phyloP scores from a whole-genome alignment of 2,888 invertebrate species.

The Leptopilina drosophilae region DNA sequence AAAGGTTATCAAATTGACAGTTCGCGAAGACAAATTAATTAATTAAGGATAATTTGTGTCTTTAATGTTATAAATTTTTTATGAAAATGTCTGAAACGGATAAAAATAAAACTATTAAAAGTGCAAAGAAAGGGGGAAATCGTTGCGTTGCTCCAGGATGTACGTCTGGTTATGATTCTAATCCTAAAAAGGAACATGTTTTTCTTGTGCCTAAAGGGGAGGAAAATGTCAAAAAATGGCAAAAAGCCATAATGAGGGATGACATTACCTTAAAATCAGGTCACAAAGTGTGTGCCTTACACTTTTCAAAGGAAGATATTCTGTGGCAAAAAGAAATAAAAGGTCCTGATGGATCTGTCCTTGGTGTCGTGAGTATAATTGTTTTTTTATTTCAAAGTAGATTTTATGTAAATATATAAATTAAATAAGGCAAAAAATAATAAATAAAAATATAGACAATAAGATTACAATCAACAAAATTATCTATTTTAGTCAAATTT shows the following conservation, averaged over 20 bases:
- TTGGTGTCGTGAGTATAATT: background rate
- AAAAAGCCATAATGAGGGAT: background rate
- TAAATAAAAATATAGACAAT: background rate
- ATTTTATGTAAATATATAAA: background rate
- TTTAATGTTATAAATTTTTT: too few relatives aligned
- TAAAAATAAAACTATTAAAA: background rate
- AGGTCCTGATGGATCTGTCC: background rate
- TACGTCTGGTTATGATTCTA: constrained; percentile 2
- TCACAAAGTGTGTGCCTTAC: background rate
- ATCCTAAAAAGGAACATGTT: background rate
- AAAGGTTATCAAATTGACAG: background rate
- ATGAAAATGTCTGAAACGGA: background rate
- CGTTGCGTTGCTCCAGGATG: background rate
- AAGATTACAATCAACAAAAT: background rate
- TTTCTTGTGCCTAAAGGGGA: background rate
- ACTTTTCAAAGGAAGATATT: background rate
- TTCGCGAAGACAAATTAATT: background rate
- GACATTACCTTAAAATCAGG: background rate
- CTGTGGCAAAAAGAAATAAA: background rate
- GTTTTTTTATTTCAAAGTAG: background rate
- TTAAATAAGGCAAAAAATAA: background rate
- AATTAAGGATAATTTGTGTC: background rate
- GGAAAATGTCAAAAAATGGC: background rate
- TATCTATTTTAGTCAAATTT: background rate
- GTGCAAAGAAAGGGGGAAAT: background rate